Evolutionary conservation across 2,888 invertebrate genomes (phyloP), one percentile per base, ranked within the genome.

Genomic region (Hydrotaea cyrtoneurina): DNA sequence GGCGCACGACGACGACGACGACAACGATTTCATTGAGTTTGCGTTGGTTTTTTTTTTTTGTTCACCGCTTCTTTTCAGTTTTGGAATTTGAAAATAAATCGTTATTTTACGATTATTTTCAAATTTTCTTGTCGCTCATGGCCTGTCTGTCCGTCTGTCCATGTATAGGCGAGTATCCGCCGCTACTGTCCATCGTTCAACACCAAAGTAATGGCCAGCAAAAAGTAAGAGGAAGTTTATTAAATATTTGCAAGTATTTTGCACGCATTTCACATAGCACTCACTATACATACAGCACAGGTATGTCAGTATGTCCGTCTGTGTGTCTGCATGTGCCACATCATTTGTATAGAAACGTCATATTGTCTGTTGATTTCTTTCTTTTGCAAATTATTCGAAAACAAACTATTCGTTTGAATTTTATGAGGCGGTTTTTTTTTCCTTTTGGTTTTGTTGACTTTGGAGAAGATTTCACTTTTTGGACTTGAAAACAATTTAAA

Each of bases 401-500:
- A 17, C 62, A 46, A 69, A 23, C 46, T 36, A 74, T 66, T 62
- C 36, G 53, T 23, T 69, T 83, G 66, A 69, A 75, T 74, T 62
- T 69, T 74, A 39, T 62, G 74, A 78, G 73, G 43, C 43, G n/a
- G 13, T 64, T 19, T 66, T 17, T 69, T 8, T 13, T 31, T 64
- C 17, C 17, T 1, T 53, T 31, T 31, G 31, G 31, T 31, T 31
- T 31, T 31, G 31, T 31, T 69, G 39, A 46, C 17, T 74, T 75
- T 59, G 71, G 31, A 62, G 69, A 80, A 59, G 17, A 50, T 83
- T 83, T 83, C 83, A 83, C 83, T 80, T 83, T 80, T 69, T 23
- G n/a, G 23, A 69, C 69, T 21, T 43, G 8, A 66, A 66, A 66
- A 66, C 43, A 59, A 62, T 19, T 66, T 71, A 39, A 77, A 76